A percentile compares a stretch with the other conserved stretches of the same genome.
Evolutionary conservation across 2,888 invertebrate genomes (phyloP).

Genomic region (Athrips mouffetella): DNA sequence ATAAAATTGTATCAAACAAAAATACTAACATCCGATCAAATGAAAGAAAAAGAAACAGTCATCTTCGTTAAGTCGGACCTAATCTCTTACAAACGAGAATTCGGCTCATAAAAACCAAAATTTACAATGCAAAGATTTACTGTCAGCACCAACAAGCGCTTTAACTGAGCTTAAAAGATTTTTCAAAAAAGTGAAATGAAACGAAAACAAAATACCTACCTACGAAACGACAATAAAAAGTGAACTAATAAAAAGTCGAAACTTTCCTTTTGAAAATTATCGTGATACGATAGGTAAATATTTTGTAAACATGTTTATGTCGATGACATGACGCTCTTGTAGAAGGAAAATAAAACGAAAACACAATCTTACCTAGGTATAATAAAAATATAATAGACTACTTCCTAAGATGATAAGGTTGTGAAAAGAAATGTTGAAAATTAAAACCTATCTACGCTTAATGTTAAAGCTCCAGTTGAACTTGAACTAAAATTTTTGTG

Average conservation of each 20-base stretch:
- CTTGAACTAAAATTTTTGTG: neutral
- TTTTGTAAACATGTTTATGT: conserved; percentile 43
- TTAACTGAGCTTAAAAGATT: neutral
- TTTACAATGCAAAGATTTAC: neutral
- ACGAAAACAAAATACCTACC: conserved; percentile 20
- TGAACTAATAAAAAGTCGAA: conserved; percentile 39
- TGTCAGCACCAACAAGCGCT: neutral
- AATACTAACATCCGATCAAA: no score
- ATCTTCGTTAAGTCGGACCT: no score
- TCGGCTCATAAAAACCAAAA: neutral
- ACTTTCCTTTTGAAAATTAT: conserved; percentile 40
- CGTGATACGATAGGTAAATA: conserved; percentile 27
- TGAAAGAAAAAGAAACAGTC: no score
- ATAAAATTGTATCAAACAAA: neutral
- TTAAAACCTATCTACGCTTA: no score
- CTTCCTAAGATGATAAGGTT: no score
- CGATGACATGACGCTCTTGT: conserved; percentile 23
- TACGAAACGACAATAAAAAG: conserved; percentile 33
- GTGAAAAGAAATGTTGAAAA: neutral
- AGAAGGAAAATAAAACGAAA: neutral
- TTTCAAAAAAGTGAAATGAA: conserved; percentile 9
- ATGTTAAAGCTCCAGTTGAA: no score
- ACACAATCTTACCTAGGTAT: conserved; percentile 5
- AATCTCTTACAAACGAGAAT: no score
- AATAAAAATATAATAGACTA: no score